phyloP scores from a whole-genome alignment of 2,113 vertebrate species.

The Penelope pileata region DNA sequence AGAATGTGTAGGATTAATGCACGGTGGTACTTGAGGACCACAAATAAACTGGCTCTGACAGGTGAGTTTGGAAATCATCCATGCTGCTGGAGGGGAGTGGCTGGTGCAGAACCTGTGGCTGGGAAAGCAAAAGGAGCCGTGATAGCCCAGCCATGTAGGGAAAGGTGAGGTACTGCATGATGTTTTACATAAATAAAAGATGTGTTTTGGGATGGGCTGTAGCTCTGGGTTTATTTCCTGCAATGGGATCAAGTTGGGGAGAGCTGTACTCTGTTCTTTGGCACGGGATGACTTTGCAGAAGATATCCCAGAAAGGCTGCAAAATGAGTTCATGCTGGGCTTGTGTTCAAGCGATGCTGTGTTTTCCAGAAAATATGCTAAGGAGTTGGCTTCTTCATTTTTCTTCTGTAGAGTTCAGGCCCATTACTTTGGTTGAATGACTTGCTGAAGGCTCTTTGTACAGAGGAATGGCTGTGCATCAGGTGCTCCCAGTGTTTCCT shows the following conservation, averaged over 20 bases:
- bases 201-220: accelerated
- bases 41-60: neutral
- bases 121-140: neutral
- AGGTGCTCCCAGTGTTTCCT: neutral
- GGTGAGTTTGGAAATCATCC: neutral
- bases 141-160: neutral
- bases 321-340: neutral
- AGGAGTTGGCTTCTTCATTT: neutral
- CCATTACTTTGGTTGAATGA: neutral
- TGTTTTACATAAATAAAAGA: neutral
- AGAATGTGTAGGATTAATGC: neutral
- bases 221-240: neutral
- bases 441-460: neutral
- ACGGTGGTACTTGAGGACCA: neutral
- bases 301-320: neutral
- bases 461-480: no score
- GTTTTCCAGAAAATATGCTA: no score
- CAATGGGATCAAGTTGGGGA: neutral
- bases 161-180: neutral
- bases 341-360: neutral
- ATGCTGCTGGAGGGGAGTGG: accelerated
- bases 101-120: neutral
- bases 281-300: neutral
- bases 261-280: neutral
- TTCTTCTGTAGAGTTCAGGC: neutral